Evolutionary conservation across 2,888 invertebrate species (phyloP), one percentile per base, ranked within the genome.

Genomic region (Eupithecia exiguata): DNA sequence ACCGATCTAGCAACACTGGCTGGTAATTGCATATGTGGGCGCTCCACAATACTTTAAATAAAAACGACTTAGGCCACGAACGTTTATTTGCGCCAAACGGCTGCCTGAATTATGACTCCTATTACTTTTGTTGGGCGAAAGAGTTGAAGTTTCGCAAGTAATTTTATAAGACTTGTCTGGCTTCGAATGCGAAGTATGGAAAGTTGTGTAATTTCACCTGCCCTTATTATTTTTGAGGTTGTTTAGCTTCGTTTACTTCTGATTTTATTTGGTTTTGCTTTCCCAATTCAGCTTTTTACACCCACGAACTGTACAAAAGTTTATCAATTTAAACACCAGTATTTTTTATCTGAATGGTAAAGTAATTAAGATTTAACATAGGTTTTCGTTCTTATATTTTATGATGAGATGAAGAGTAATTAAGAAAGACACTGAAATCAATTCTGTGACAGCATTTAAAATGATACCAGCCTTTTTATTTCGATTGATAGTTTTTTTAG

Each of bases 1-100:
- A 5, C 5, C 14, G 5, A 58, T 21, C 25, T 62, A 2, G 35
- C 62, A 62, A 65, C 63, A 65, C 36, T 36, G 63, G n/a, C 63
- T n/a, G n/a, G n/a, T 85, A 85, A 87, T 87, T 83, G 83, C 85
- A 84, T 83, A 80, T 82, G 79, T 82, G 74, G 63, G 62, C 49
- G 72, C 70, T 67, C 14, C 73, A 69, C 66, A 74, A 76, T 73
- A 67, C 75, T 76, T 74, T 79, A 79, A 81, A 80, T 80, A 81
- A 81, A 81, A 79, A 72, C 76, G 76, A 76, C 77, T 74, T 63
- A 69, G 72, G 40, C 69, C 25, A 71, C 69, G 73, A 76, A 73
- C 78, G 74, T 77, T 78, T 77, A 77, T 77, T 76, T 43, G 65
- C 72, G 74, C 70, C 74, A 74, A 77, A 79, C 53, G 65, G 74